Evolutionary conservation across 2,888 invertebrate species (phyloP).

Genomic region (Mesochorus sp.): DNA sequence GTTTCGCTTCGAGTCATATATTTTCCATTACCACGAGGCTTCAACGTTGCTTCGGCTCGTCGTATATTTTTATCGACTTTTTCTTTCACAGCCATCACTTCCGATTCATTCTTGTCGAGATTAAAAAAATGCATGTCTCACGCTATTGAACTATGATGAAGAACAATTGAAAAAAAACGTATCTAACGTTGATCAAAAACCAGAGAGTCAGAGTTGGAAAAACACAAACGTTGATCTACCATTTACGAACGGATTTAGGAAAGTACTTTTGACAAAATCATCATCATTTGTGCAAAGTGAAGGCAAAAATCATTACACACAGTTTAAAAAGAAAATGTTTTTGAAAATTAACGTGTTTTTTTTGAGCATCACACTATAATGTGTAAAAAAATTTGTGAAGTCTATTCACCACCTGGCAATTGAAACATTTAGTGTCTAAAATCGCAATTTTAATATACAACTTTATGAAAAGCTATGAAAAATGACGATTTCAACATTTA

Average conservation of each 20-base stretch:
- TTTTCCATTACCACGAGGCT: slow-evolving; percentile 4
- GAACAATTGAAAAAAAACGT: neutral
- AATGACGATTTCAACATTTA: too few relatives aligned
- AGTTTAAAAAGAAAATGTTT: too few relatives aligned
- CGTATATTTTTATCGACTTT: neutral
- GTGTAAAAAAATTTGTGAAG: too few relatives aligned
- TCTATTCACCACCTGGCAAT: too few relatives aligned
- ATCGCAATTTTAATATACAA: too few relatives aligned
- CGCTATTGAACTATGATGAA: neutral
- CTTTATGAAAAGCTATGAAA: too few relatives aligned
- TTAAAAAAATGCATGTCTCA: slow-evolving; percentile 2
- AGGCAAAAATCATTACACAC: too few relatives aligned
- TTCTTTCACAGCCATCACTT: neutral
- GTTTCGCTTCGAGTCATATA: neutral
- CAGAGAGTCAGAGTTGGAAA: neutral
- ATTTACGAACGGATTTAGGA: neutral
- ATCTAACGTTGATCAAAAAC: neutral
- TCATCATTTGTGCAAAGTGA: neutral
- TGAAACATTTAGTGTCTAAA: too few relatives aligned
- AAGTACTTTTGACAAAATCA: neutral
- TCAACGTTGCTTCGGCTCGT: neutral
- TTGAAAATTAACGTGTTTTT: too few relatives aligned
- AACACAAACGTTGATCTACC: too few relatives aligned
- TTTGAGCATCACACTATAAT: too few relatives aligned
- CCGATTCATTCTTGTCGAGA: slow-evolving; percentile 8